A percentile compares a stretch with the other conserved stretches of the same genome.
phyloP scores from a whole-genome alignment of 2,113 vertebrate species.

The Machaerirhynchus nigripectus region DNA sequence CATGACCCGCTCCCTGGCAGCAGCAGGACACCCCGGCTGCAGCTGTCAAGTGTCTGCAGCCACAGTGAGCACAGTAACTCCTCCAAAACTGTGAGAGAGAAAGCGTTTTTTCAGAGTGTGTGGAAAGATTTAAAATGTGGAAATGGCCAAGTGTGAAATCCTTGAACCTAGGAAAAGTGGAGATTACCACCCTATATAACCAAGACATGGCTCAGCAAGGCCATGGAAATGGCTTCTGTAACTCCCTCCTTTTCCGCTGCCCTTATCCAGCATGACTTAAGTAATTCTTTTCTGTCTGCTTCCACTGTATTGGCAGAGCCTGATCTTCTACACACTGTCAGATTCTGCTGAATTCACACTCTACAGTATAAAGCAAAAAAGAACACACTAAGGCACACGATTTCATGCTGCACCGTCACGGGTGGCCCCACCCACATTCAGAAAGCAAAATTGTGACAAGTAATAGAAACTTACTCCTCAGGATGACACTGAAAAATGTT shows the following conservation, averaged over 20 bases:
- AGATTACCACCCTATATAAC: background rate
- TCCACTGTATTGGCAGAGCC: background rate
- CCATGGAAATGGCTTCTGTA: background rate
- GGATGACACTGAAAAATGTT: background rate
- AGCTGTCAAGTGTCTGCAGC: background rate
- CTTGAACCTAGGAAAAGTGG: background rate
- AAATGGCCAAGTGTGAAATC: background rate
- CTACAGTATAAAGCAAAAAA: background rate
- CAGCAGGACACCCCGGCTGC: background rate
- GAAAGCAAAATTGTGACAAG: background rate
- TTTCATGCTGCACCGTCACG: accelerated
- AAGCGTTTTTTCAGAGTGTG: accelerated
- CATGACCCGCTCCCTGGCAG: background rate
- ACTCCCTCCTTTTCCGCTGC: background rate
- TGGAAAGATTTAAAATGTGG: background rate
- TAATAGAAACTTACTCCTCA: accelerated
- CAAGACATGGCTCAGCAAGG: background rate
- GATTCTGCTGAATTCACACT: background rate
- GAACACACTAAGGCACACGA: background rate
- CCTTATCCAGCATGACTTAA: background rate
- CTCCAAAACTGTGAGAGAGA: background rate
- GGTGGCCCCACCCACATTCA: accelerated
- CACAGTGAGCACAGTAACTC: background rate
- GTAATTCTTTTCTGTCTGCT: background rate
- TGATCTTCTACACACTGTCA: background rate